phyloP scores from a whole-genome alignment of 2,113 vertebrate genomes.

The Panthera uncia region DNA sequence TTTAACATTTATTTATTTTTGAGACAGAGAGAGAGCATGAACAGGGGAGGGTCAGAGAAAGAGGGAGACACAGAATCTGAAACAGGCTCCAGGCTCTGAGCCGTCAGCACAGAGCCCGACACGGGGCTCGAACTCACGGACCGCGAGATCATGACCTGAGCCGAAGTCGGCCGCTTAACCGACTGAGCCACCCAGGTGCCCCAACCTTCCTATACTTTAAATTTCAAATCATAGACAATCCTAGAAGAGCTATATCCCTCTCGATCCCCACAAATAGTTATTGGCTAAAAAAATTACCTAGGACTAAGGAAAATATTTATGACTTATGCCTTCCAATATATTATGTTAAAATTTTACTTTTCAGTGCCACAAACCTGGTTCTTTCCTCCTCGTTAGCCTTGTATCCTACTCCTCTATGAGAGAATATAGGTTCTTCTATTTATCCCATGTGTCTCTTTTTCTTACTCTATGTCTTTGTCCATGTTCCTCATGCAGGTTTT shows the following conservation, averaged over 20 bases:
- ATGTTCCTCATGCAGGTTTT: neutral
- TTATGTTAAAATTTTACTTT: neutral
- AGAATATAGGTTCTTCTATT: neutral
- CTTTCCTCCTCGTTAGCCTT: neutral
- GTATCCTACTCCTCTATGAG: neutral
- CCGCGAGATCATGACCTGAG: too few species aligned
- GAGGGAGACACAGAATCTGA: too few species aligned
- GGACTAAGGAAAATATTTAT: neutral
- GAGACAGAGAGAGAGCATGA: too few species aligned
- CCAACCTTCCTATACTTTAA: neutral
- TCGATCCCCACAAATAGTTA: neutral
- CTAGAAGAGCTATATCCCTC: neutral
- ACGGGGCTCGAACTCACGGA: too few species aligned
- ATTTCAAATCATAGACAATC: neutral
- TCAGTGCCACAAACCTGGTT: neutral
- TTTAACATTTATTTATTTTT: too few species aligned
- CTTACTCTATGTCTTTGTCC: neutral
- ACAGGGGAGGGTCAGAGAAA: too few species aligned
- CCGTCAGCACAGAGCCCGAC: too few species aligned
- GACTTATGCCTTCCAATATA: neutral
- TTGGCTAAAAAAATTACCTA: neutral
- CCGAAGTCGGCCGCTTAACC: too few species aligned
- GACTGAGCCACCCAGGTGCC: too few species aligned
- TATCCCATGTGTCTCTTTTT: neutral
- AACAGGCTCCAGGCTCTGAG: too few species aligned